Evolutionary conservation across 2,113 vertebrate genomes (phyloP).

Genomic region (Megaleporinus macrocephalus): DNA sequence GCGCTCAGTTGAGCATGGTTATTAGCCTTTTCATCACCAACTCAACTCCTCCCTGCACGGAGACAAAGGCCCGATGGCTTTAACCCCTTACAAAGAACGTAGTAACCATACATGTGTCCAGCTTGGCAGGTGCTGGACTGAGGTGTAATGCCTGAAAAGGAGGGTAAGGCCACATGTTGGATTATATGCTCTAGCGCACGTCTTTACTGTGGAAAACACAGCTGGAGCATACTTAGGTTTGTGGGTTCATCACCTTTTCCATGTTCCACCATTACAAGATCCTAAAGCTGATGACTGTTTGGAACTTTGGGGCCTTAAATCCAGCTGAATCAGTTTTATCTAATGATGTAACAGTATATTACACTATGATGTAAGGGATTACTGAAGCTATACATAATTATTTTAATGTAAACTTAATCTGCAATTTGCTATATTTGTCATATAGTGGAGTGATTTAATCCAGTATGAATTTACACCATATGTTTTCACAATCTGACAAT

Average conservation of each 20-base stretch:
- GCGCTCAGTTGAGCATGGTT: conserved; percentile 44
- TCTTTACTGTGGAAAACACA: not conserved
- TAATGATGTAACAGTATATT: too few relatives aligned
- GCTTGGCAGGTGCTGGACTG: not conserved
- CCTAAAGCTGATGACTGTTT: not conserved
- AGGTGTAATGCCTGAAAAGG: not conserved
- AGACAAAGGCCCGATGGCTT: conserved; percentile 19
- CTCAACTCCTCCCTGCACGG: conserved; percentile 1
- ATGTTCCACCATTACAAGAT: not conserved
- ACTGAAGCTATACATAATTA: too few relatives aligned
- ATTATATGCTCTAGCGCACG: not conserved
- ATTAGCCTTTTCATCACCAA: conserved; percentile 29
- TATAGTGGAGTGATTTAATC: too few relatives aligned
- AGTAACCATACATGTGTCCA: not conserved
- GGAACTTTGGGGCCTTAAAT: not conserved
- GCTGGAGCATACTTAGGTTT: not conserved
- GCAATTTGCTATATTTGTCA: too few relatives aligned
- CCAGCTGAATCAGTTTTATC: too few relatives aligned
- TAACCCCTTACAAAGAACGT: not conserved
- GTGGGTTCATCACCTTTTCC: not conserved
- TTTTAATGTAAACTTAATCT: too few relatives aligned
- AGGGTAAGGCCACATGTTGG: not conserved
- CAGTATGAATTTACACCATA: too few relatives aligned
- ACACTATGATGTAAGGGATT: too few relatives aligned
- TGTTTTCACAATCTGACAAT: too few relatives aligned